Evolutionary conservation across 1,140 invertebrate species (phyloP).

Genomic region (Magallana gigas): DNA sequence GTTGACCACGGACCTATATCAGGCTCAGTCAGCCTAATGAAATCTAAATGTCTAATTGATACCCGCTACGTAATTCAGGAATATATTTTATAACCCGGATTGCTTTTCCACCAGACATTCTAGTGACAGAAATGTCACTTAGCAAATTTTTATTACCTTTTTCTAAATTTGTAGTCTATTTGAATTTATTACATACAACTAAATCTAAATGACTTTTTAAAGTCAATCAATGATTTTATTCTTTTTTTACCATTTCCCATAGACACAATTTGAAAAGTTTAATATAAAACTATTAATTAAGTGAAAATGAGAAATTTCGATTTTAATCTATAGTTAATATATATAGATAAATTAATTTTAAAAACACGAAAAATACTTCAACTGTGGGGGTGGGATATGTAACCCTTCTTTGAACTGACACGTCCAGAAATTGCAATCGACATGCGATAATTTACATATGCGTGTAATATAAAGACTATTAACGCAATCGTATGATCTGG

Average conservation of each 20-base stretch:
- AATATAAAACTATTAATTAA: too few species aligned
- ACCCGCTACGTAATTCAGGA: neutral
- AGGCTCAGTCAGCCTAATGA: neutral
- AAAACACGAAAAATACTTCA: too few species aligned
- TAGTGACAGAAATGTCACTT: neutral
- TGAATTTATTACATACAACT: too few species aligned
- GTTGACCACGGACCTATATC: constrained; percentile 1
- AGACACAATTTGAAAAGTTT: too few species aligned
- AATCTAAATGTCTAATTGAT: constrained; percentile 33
- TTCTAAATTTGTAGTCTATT: neutral
- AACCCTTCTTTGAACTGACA: neutral
- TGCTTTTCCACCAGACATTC: neutral
- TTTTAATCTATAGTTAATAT: too few species aligned
- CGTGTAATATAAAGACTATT: neutral
- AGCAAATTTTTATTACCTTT: constrained; percentile 3
- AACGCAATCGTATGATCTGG: neutral
- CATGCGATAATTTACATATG: neutral
- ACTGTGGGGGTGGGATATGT: too few species aligned
- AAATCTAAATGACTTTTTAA: too few species aligned
- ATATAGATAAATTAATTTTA: too few species aligned
- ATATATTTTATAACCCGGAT: neutral
- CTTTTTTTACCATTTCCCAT: too few species aligned
- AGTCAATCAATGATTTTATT: too few species aligned
- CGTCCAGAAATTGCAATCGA: constrained; percentile 4
- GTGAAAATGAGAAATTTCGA: too few species aligned